These are phyloP conservation scores for Chorisops tibialis DNA, from an alignment of 2,888 invertebrate species.

Conservation along the genomic window DNA sequence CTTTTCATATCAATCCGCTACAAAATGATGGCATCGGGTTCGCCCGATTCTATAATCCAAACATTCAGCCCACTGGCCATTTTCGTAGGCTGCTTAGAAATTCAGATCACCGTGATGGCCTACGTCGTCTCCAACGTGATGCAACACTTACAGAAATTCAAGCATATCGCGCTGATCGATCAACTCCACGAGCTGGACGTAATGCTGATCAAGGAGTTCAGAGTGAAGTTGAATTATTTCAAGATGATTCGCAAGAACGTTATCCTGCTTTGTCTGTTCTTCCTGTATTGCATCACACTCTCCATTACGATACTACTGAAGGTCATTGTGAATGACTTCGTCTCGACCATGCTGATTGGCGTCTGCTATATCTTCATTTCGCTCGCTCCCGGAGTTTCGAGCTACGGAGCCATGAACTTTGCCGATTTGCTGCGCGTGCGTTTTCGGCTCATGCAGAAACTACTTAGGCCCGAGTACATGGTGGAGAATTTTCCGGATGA, in stretches of 20 bases:
- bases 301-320: neutral
- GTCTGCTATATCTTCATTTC: neutral
- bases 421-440: conserved; percentile 16
- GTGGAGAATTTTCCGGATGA: neutral
- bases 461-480: conserved; percentile 8
- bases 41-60: neutral
- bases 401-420: conserved; percentile 21
- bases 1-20: neutral
- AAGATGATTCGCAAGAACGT: conserved; percentile 19
- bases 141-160: conserved; percentile 1
- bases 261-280: neutral
- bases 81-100: conserved; percentile 5
- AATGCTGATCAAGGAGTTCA: conserved; percentile 17
- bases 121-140: conserved; percentile 4
- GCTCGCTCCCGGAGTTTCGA: neutral
- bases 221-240: conserved; percentile 15
- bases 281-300: neutral
- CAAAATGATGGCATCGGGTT: neutral
- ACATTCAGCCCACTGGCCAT: neutral
- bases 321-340: neutral
- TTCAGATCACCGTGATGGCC: neutral
- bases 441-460: conserved; percentile 12
- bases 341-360: neutral
- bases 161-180: conserved; percentile 17
- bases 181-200: neutral